A percentile compares a stretch with the other conserved stretches of the same genome.
Conservation (phyloP, 2,888 invertebrate genomes). For the Stenolophus ochropezus region DNA sequence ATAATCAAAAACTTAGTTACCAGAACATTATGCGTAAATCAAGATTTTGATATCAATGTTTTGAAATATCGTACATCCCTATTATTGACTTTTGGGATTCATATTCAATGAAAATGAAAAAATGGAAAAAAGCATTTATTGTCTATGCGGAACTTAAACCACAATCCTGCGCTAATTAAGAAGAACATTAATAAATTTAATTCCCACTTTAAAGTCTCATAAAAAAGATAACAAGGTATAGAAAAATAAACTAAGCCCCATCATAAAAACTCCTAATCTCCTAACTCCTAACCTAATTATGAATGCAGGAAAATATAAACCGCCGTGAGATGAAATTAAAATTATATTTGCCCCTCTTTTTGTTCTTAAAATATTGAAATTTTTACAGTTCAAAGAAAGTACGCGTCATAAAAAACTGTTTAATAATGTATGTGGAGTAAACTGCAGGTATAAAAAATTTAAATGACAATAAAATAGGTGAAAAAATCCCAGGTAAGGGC, state of each 20-base stretch:
- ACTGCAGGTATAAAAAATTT: constrained; percentile 39
- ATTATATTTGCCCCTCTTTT: constrained; percentile 23
- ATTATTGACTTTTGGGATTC: too few species aligned
- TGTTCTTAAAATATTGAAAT: constrained; percentile 29
- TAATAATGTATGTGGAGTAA: constrained; percentile 48
- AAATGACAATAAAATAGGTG: constrained; percentile 41
- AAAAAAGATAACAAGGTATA: not conserved
- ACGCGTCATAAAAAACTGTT: constrained; percentile 37
- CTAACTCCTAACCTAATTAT: constrained; percentile 17
- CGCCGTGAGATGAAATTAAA: constrained; percentile 35
- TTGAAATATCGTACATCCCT: too few species aligned
- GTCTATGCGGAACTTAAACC: too few species aligned
- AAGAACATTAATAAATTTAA: not conserved
- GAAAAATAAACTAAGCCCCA: not conserved
- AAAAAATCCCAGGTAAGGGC: constrained; percentile 40
- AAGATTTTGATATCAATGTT: too few species aligned
- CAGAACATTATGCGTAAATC: too few species aligned
- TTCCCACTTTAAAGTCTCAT: not conserved
- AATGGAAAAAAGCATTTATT: too few species aligned
- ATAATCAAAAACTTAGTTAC: too few species aligned
- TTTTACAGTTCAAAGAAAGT: constrained; percentile 35
- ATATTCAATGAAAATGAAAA: too few species aligned
- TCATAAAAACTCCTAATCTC: constrained; percentile 14
- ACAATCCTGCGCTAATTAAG: not conserved
- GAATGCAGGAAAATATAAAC: constrained; percentile 21